A percentile compares a stretch with the other conserved stretches of the same genome.
These are phyloP conservation scores for Staurois parvus DNA, from an alignment of 2,797 vertebrate genomes.

Conservation along the genomic window DNA sequence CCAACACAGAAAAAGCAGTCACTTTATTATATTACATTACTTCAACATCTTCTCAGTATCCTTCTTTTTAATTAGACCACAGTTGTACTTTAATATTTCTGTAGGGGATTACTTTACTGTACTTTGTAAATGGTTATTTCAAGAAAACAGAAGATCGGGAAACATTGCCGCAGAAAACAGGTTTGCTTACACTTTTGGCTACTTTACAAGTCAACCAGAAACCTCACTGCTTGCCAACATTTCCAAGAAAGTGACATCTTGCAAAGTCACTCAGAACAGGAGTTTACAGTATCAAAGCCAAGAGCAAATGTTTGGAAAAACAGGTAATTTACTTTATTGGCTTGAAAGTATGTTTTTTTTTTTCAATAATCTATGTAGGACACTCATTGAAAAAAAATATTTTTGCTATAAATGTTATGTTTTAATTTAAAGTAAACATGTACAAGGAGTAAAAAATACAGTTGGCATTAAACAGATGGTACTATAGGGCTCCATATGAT, in stretches of 20 bases:
- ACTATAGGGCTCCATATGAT: too few species aligned
- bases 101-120: neutral
- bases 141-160: constrained; percentile 21
- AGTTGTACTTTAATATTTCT: neutral
- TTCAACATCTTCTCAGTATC: neutral
- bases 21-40: neutral
- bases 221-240: constrained; percentile 39
- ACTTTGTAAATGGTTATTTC: constrained; percentile 3
- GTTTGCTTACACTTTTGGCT: constrained; percentile 28
- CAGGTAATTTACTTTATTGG: constrained; percentile 59
- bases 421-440: neutral
- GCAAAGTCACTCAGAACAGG: constrained; percentile 57
- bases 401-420: neutral
- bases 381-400: neutral
- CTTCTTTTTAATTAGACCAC: neutral
- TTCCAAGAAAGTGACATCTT: constrained; percentile 60
- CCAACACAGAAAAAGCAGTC: neutral
- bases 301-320: constrained; percentile 57
- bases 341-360: neutral
- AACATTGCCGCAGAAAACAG: constrained; percentile 16
- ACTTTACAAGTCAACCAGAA: constrained; percentile 51
- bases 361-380: constrained; percentile 17
- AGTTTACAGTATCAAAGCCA: constrained; percentile 52
- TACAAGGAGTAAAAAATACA: constrained; percentile 43
- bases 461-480: too few species aligned